Conservation (phyloP, 2,888 invertebrate genomes). For the Caenorhabditis sp. region DNA sequence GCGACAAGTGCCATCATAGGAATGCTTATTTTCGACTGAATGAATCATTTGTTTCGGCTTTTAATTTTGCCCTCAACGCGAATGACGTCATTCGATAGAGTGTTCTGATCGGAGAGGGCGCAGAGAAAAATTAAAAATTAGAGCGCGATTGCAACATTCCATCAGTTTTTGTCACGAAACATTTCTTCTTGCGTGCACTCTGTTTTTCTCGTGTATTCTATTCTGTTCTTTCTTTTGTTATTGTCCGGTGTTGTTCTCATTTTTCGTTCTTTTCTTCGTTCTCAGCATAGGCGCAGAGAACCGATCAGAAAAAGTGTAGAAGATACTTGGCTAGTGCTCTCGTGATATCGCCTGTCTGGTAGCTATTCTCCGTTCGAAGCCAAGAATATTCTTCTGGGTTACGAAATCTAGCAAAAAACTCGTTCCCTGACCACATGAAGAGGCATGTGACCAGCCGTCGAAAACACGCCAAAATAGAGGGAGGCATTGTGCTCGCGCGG, state of each 20-base stretch:
- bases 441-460: conserved; percentile 25
- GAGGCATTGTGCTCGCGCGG: not conserved
- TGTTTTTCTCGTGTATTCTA: not conserved
- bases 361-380: not conserved
- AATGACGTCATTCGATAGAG: conserved; percentile 1
- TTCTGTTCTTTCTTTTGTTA: not conserved
- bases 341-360: too few relatives aligned
- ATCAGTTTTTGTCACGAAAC: not conserved
- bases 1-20: conserved; percentile 44
- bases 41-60: not conserved
- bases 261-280: too few relatives aligned
- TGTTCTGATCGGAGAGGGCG: conserved; percentile 1
- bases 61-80: not conserved
- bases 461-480: conserved; percentile 27
- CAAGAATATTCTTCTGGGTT: not conserved
- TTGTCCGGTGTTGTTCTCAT: too few relatives aligned
- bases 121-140: not conserved
- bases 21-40: conserved; percentile 40
- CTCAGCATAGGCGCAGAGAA: too few relatives aligned
- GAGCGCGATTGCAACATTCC: conserved; percentile 2
- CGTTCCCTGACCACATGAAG: conserved; percentile 8
- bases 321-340: too few relatives aligned
- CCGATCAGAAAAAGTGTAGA: too few relatives aligned
- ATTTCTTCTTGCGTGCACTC: not conserved
- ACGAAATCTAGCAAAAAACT: conserved; percentile 12